Percentiles rank a stretch among this genome's conserved stretches.
These are phyloP conservation scores for Drosophila mimica DNA, from an alignment of 2,888 invertebrate genomes.

Conservation along the genomic window DNA sequence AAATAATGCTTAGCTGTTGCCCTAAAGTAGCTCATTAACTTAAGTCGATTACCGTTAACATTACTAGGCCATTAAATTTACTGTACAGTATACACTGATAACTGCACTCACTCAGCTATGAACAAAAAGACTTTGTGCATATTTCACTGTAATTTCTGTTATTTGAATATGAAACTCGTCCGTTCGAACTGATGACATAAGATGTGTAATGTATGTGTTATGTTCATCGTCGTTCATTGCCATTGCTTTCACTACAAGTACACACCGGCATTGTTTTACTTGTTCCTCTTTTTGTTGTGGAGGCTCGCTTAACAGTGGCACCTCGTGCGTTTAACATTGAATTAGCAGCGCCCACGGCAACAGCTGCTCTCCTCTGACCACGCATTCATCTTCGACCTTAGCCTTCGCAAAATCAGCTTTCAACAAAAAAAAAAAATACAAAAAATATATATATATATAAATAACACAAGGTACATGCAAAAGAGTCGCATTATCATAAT, in stretches of 20 bases:
- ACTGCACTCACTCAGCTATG: slow-evolving; percentile 6
- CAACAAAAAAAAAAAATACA: background rate
- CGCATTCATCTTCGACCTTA: slow-evolving; percentile 59
- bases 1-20: background rate
- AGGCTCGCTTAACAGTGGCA: slow-evolving; percentile 58
- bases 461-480: slow-evolving; percentile 34
- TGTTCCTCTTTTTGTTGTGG: slow-evolving; percentile 13
- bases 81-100: background rate
- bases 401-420: slow-evolving; percentile 60
- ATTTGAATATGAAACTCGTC: slow-evolving; percentile 23
- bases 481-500: slow-evolving; percentile 46
- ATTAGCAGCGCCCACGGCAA: slow-evolving; percentile 63
- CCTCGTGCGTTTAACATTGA: slow-evolving; percentile 67
- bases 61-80: background rate
- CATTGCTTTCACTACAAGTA: slow-evolving; percentile 60
- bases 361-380: slow-evolving; percentile 24
- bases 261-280: slow-evolving; percentile 2
- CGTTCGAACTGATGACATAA: slow-evolving; percentile 44
- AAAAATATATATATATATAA: background rate
- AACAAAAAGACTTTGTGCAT: background rate
- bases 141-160: slow-evolving; percentile 3
- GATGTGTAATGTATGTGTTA: slow-evolving; percentile 18
- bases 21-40: background rate
- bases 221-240: slow-evolving; percentile 55
- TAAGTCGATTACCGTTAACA: background rate